Conservation (phyloP, 1,140 invertebrate genomes). For the Nebria ingens region DNA sequence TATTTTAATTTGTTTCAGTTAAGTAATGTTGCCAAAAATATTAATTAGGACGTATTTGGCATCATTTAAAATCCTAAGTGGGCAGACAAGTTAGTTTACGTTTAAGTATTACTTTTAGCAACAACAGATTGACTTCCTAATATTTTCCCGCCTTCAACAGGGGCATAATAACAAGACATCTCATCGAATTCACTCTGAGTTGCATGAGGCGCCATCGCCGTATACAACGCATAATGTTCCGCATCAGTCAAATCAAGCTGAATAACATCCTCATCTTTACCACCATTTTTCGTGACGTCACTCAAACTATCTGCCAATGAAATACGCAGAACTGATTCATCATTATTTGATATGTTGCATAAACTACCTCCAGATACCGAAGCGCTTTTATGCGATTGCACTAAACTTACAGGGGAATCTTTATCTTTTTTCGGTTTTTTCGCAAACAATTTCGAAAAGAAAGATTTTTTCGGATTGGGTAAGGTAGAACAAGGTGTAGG, state of each 20-base stretch:
- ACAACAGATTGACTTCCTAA: slow-evolving; percentile 29
- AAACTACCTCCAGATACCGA: slow-evolving; percentile 8
- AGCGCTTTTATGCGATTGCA: slow-evolving; percentile 24
- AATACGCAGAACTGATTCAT: slow-evolving; percentile 38
- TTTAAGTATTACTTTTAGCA: slow-evolving; percentile 3
- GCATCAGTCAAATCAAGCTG: slow-evolving; percentile 64
- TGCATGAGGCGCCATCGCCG: slow-evolving; percentile 69
- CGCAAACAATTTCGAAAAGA: slow-evolving; percentile 57
- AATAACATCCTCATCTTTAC: slow-evolving; percentile 24
- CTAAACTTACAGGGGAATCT: slow-evolving; percentile 23
- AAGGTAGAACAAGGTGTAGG: slow-evolving; percentile 36
- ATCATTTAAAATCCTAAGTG: too few relatives aligned
- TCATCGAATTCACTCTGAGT: slow-evolving; percentile 80
- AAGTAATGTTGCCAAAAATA: too few relatives aligned
- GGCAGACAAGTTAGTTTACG: too few relatives aligned
- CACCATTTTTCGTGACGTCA: slow-evolving; percentile 21
- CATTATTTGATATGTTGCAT: slow-evolving; percentile 2
- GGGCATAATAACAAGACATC: slow-evolving; percentile 73
- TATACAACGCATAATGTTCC: slow-evolving; percentile 77
- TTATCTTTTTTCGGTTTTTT: slow-evolving; percentile 30
- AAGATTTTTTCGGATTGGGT: slow-evolving; percentile 45
- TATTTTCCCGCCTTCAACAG: slow-evolving; percentile 64
- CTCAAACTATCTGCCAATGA: slow-evolving; percentile 21
- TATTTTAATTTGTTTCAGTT: too few relatives aligned
- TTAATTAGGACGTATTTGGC: too few relatives aligned